Evolutionary conservation across 2,797 vertebrate genomes (phyloP).

Genomic region (Enteromius radiatus): DNA sequence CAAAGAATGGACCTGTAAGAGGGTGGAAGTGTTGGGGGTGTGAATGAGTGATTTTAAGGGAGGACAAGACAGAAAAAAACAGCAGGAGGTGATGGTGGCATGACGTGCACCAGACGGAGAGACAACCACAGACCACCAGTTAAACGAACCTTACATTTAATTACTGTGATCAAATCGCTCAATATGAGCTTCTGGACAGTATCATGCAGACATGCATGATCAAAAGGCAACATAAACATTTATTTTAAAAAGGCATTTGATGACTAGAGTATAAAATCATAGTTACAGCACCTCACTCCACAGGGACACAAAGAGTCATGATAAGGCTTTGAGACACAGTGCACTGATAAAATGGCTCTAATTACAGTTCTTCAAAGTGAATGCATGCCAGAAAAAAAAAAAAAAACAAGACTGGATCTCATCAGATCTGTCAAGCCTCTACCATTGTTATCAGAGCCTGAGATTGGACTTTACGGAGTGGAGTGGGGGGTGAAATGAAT

Average conservation of each 20-base stretch:
- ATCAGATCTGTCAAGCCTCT: conserved; percentile 24
- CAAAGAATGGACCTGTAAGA: conserved; percentile 5
- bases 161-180: neutral
- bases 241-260: conserved; percentile 11
- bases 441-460: conserved; percentile 36
- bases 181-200: conserved; percentile 13
- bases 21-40: conserved; percentile 25
- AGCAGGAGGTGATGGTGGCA: conserved; percentile 41
- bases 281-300: neutral
- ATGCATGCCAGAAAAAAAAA: conserved; percentile 24
- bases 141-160: conserved; percentile 8
- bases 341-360: conserved; percentile 40
- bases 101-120: conserved; percentile 35
- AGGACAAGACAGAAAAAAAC: conserved; percentile 38
- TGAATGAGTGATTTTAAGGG: conserved; percentile 26
- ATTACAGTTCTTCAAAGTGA: conserved; percentile 26
- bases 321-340: conserved; percentile 29
- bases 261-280: neutral
- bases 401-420: conserved; percentile 37
- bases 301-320: neutral
- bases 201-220: neutral
- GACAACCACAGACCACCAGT: neutral
- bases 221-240: conserved; percentile 2
- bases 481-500: conserved; percentile 12
- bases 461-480: conserved; percentile 2